Evolutionary conservation across 53 echinoderm and acorn worm genomes (phyloP), one percentile per base, ranked within the genome.

Genomic region (Antedon mediterranea): DNA sequence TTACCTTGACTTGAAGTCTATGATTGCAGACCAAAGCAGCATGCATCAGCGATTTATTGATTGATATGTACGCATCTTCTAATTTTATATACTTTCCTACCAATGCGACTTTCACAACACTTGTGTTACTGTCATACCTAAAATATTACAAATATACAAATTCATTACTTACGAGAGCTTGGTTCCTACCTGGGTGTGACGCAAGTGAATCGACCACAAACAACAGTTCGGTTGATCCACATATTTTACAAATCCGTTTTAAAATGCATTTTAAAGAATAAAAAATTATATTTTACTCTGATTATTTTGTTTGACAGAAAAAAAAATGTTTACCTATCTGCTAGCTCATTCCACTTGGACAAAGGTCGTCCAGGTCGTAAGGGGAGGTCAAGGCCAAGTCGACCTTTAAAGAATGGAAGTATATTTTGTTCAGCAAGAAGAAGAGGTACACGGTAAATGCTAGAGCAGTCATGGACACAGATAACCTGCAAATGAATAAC

Each of bases 41-140:
- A 78, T 97, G 97, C 43, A 85, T 81, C 32, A 97, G 84, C 3
- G 97, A 84, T 71, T 97, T 97, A 79, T 89, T 90, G 32, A 97
- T 89, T 0, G 97, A 97, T 31, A 97, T 97, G 79, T 97, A 97
- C 5, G 97, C 84, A 71, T 97, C 97, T 72, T 89, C 97, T 31
- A 97, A 73, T 78, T 97, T 97, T 31, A 92, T 97, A 83, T 97
- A 97, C 79, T 97, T 97, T 28, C 97, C 97, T 14, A 97, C 97
- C 27, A 97, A 80, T 11, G 92, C 97, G 32, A 97, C 97, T 30
- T 87, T 79, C 34, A 97, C 90, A 26, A 32, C 7, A 33, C 85
- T 93, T 18, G 84, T 77, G 3, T 88, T 85, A 34, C 75, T 33
- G 43, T 97, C 92, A 44, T 83, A 87, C 72, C 97, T 97, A 42